Conservation (phyloP, 2,797 vertebrate species). For the Enteromius fasciolatus region DNA sequence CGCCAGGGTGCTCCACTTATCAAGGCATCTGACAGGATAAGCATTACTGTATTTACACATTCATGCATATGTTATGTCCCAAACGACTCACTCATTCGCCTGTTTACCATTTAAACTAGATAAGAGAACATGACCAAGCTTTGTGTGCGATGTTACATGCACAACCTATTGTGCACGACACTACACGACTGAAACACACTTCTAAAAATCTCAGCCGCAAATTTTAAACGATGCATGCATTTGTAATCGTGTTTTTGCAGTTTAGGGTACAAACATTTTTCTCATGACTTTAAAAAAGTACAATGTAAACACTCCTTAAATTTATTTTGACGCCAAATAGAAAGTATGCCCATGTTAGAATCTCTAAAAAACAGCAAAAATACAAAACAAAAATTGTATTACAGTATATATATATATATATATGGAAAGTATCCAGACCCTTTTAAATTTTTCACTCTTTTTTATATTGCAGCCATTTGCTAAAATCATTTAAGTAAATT, state of each 20-base stretch:
- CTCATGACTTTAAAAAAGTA: neutral
- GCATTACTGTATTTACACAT: slow-evolving; percentile 21
- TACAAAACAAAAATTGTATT: too few relatives aligned
- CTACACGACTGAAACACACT: neutral
- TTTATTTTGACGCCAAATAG: neutral
- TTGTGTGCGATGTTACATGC: neutral
- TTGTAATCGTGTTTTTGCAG: neutral
- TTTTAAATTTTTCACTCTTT: too few relatives aligned
- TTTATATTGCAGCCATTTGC: too few relatives aligned
- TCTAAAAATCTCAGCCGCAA: neutral
- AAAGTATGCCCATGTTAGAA: neutral
- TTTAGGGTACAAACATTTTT: neutral
- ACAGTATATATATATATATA: too few relatives aligned
- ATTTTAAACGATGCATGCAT: neutral
- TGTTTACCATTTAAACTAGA: neutral
- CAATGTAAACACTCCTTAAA: neutral
- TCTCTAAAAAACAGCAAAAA: neutral
- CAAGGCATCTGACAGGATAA: neutral
- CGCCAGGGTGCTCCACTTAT: neutral
- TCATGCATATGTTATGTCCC: neutral
- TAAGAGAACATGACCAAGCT: neutral
- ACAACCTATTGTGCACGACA: neutral
- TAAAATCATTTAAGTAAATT: too few relatives aligned
- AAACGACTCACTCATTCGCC: slow-evolving; percentile 21
- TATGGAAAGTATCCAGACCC: too few relatives aligned